Conservation (phyloP, 2,888 invertebrate genomes). For the Habrosyne pyritoides region DNA sequence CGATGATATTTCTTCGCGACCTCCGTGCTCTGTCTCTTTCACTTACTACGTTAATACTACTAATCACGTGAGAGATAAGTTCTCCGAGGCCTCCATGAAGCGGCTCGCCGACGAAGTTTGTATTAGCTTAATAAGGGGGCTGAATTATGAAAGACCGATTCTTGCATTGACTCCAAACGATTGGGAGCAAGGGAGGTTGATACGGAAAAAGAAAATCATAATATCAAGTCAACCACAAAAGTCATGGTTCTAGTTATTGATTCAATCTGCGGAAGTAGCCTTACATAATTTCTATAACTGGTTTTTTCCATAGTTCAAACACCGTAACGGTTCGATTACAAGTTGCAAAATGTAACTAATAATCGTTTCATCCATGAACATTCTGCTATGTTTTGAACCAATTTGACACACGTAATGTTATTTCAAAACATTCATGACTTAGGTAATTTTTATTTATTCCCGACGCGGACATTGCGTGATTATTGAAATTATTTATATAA, state of each 20-base stretch:
- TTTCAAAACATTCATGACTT: neutral
- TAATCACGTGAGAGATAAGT: too few relatives aligned
- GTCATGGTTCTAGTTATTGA: neutral
- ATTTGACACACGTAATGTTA: neutral
- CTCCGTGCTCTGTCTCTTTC: too few relatives aligned
- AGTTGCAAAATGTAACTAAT: constrained; percentile 24
- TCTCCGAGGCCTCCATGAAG: too few relatives aligned
- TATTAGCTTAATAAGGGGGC: too few relatives aligned
- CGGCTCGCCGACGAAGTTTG: too few relatives aligned
- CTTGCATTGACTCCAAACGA: too few relatives aligned
- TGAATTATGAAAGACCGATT: neutral
- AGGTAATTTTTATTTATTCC: neutral
- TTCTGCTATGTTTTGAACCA: constrained; percentile 8
- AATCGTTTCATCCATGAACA: constrained; percentile 22
- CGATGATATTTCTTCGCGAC: too few relatives aligned
- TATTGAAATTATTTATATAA: too few relatives aligned
- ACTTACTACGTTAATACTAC: too few relatives aligned
- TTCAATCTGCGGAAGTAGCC: constrained; percentile 15
- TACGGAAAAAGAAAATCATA: too few relatives aligned
- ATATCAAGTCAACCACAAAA: neutral
- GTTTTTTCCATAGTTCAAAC: constrained; percentile 22
- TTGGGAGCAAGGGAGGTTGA: too few relatives aligned
- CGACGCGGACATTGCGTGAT: too few relatives aligned
- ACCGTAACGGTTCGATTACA: constrained; percentile 18
- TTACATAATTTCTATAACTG: constrained; percentile 22